Conservation (phyloP, 2,888 invertebrate genomes). For the Dichetophora obliterata region DNA sequence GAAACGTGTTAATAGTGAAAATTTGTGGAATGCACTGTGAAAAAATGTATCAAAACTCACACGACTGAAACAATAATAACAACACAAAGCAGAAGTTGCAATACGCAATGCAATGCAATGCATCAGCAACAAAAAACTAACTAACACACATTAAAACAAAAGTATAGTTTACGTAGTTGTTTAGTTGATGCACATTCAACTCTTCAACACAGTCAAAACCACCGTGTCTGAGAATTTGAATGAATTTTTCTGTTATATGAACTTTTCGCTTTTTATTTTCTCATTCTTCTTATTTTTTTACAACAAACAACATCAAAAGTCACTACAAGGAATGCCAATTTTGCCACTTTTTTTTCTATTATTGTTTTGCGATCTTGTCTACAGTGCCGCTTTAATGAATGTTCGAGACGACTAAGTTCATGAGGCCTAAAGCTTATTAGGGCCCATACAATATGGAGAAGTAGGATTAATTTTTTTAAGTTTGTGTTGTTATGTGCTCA, state of each 20-base stretch:
- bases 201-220: background rate
- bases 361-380: background rate
- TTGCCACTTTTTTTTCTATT: background rate
- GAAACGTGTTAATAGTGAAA: background rate
- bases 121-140: slow-evolving; percentile 38
- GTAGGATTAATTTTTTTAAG: too few relatives aligned
- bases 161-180: slow-evolving; percentile 15
- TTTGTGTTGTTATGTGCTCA: too few relatives aligned
- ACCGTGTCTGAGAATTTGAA: slow-evolving; percentile 39
- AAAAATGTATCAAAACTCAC: background rate
- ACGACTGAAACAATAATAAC: background rate
- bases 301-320: background rate
- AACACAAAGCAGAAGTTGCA: background rate
- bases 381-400: too few relatives aligned
- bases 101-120: slow-evolving; percentile 21
- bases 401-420: too few relatives aligned
- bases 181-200: slow-evolving; percentile 3
- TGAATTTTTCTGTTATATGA: slow-evolving; percentile 41
- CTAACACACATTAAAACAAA: slow-evolving; percentile 25
- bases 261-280: slow-evolving; percentile 26
- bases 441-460: too few relatives aligned
- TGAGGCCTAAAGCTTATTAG: too few relatives aligned
- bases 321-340: background rate
- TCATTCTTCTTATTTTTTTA: background rate
- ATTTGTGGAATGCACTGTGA: slow-evolving; percentile 21